phyloP scores from a whole-genome alignment of 2,888 invertebrate species.

The Isoperla grammatica region DNA sequence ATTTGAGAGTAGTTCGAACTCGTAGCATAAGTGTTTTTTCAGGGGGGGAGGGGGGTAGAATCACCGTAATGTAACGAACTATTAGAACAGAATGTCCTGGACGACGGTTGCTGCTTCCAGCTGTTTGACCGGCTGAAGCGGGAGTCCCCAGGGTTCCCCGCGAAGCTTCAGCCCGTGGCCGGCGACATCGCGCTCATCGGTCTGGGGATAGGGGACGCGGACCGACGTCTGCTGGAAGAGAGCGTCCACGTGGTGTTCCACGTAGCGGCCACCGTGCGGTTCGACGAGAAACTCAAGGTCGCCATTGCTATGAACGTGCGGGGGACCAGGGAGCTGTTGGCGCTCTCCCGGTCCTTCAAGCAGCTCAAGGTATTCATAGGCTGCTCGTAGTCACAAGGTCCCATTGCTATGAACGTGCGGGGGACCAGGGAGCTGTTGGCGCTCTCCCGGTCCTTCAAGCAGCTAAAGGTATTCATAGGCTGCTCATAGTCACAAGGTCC shows the following conservation, averaged over 20 bases:
- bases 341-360: background rate
- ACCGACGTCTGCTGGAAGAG: background rate
- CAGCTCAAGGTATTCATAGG: conserved; percentile 5
- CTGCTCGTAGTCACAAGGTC: too few relatives aligned
- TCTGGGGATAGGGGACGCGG: background rate
- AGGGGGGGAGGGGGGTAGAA: too few relatives aligned
- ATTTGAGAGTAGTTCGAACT: too few relatives aligned
- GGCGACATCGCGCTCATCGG: conserved; percentile 1
- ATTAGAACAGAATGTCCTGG: too few relatives aligned
- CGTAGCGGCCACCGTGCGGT: background rate
- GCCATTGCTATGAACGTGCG: background rate
- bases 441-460: too few relatives aligned
- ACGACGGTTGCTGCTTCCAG: too few relatives aligned
- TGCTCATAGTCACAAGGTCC: too few relatives aligned
- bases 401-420: too few relatives aligned
- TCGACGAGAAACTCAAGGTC: conserved; percentile 8
- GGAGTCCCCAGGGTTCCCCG: conserved; percentile 37
- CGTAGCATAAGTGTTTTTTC: too few relatives aligned
- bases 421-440: too few relatives aligned
- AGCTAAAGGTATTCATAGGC: too few relatives aligned
- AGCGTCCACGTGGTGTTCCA: conserved; percentile 6
- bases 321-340: background rate
- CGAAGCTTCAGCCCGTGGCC: conserved; percentile 44
- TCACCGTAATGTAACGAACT: too few relatives aligned
- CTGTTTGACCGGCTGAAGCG: conserved; percentile 42